These are phyloP conservation scores for Crossocerus cetratus DNA, from an alignment of 2,888 invertebrate genomes.

Conservation along the genomic window DNA sequence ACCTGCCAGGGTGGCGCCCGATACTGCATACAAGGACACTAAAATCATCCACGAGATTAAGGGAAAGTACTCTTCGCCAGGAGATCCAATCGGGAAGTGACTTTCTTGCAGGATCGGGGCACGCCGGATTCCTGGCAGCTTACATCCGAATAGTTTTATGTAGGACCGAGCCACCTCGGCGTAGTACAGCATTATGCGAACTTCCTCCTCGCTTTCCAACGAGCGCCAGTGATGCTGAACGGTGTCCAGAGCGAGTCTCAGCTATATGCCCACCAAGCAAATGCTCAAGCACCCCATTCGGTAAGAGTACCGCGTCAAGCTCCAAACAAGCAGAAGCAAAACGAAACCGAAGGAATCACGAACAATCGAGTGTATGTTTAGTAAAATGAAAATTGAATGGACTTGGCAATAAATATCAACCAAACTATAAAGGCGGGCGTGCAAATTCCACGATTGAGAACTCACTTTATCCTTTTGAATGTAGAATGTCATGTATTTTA, in stretches of 20 bases:
- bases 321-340: too few species aligned
- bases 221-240: background rate
- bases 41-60: background rate
- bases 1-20: background rate
- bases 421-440: too few species aligned
- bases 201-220: background rate
- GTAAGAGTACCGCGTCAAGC: too few species aligned
- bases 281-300: too few species aligned
- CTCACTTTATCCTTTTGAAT: background rate
- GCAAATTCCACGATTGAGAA: too few species aligned
- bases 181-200: background rate
- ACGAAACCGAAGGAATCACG: too few species aligned
- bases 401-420: too few species aligned
- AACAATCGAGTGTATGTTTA: too few species aligned
- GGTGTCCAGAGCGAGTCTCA: background rate
- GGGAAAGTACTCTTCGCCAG: background rate
- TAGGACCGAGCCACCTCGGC: background rate
- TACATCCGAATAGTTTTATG: background rate
- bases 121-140: background rate
- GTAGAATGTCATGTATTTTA: background rate
- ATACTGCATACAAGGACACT: background rate
- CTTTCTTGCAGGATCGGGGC: background rate
- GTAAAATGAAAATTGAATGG: too few species aligned
- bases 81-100: background rate
- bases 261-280: background rate